A percentile compares a stretch with the other conserved stretches of the same genome.
These are phyloP conservation scores for Buceros bicornis DNA, from an alignment of 2,797 vertebrate species.

Conservation along the genomic window DNA sequence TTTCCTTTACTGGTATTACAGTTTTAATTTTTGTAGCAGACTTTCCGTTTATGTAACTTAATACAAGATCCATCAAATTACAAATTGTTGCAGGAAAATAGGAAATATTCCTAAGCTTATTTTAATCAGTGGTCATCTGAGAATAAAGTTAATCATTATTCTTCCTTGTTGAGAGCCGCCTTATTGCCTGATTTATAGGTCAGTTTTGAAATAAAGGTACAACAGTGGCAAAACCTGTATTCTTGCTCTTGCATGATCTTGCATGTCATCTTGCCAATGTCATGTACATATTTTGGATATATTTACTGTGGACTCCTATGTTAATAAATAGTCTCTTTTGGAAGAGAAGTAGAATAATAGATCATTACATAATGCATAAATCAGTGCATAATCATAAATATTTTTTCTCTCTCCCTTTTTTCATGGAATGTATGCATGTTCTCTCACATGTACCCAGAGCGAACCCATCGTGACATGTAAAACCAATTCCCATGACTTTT, in stretches of 20 bases:
- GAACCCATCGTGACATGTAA: background rate
- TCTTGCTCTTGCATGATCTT: background rate
- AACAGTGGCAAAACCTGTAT: background rate
- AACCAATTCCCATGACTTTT: background rate
- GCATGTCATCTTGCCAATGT: background rate
- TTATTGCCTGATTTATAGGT: background rate
- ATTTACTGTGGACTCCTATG: background rate
- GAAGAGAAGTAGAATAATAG: background rate
- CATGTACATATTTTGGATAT: background rate
- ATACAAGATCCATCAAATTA: background rate
- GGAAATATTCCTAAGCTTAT: background rate
- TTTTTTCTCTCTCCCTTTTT: background rate
- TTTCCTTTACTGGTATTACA: background rate
- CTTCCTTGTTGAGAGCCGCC: background rate
- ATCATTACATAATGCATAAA: background rate
- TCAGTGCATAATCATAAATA: background rate
- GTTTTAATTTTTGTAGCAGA: background rate
- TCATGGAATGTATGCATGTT: background rate
- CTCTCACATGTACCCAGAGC: background rate
- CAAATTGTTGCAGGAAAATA: background rate
- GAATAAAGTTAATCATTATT: background rate
- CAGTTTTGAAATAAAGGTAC: background rate
- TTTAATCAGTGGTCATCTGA: background rate
- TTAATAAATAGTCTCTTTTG: background rate
- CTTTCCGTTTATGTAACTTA: background rate